Base-by-base conservation (phyloP, 2,113 vertebrate genomes). In the Fulmarus glacialis region DNA sequence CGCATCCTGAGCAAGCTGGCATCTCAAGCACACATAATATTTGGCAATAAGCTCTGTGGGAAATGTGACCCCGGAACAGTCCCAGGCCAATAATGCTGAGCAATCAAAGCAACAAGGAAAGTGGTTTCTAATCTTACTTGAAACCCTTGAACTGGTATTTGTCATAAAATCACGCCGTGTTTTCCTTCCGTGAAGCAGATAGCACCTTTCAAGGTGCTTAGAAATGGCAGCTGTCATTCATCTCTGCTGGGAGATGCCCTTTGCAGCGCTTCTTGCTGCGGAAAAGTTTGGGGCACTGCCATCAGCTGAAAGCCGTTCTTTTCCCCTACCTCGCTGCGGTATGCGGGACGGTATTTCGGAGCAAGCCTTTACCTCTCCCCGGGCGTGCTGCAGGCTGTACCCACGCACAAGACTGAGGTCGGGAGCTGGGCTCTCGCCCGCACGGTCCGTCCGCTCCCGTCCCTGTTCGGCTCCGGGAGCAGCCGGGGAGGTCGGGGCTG, bases 401-500 rank as follows among this genome's bases (percentile, higher is more conserved):
- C 36, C 9, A 2, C 2, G 2, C 29, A 2, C 38, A 14, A 22
- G 53, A 17, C 15, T 2, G 16, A 45, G 56, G 1, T 7, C 45
- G 4, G 77, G 64, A 78, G 53, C 27, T 47, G 66, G 47, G 24
- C 34, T 67, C 10, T 48, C 3, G 0, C 24, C 40, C 29, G 22
- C 38, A 0, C 0, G 1, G 21, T 47, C 70, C 38, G 3, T 47
- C 56, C 3, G 0, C 56, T 81, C 56, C 56, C 1, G 0, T 22
- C 50, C 34, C 63, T 48, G 58, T 9, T 3, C 0, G 4, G 80
- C 47, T 45, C 3, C 0, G 43, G 70, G 24, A 64, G 32, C 74
- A 50, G 67, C 30, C 0, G 4, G 12, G 52, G 45, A 8, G 29
- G 26, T 7, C 1, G 0, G 34, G 55, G 48, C n/a, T 38, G 70